Evolutionary conservation across 2,888 invertebrate genomes (phyloP).

Genomic region (Merodon equestris): DNA sequence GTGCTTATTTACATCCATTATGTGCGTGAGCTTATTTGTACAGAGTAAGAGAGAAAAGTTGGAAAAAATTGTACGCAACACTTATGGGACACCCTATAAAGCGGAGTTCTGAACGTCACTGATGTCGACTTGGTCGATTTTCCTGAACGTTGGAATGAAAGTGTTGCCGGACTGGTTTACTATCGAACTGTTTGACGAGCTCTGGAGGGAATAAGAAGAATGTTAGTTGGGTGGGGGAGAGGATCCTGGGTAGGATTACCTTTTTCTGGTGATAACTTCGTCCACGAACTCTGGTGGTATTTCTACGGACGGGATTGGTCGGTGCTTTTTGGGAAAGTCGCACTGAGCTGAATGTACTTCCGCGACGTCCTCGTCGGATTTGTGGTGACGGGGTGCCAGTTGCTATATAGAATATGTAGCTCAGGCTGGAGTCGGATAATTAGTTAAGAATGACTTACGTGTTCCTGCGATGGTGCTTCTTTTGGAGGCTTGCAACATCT

Average conservation of each 20-base stretch:
- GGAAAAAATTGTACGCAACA: not conserved
- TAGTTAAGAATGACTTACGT: conserved; percentile 72
- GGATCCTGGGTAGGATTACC: conserved; percentile 70
- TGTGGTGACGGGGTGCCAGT: conserved; percentile 78
- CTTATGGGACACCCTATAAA: conserved; percentile 52
- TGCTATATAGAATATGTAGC: conserved; percentile 71
- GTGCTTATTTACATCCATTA: conserved; percentile 53
- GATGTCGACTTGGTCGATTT: conserved; percentile 76
- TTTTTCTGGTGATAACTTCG: conserved; percentile 78
- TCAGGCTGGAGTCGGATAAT: too few species aligned
- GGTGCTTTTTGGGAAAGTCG: conserved; percentile 80
- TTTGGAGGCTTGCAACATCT: conserved; percentile 88
- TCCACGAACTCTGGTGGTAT: conserved; percentile 80
- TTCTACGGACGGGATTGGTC: conserved; percentile 80
- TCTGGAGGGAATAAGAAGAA: conserved; percentile 70
- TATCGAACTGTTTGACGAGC: conserved; percentile 77
- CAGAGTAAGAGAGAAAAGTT: conserved; percentile 15
- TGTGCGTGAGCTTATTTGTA: conserved; percentile 40
- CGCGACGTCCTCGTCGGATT: conserved; percentile 77
- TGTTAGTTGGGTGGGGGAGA: too few species aligned
- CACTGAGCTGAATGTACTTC: conserved; percentile 81
- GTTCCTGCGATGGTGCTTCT: conserved; percentile 77
- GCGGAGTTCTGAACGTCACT: conserved; percentile 68
- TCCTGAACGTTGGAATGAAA: conserved; percentile 76
- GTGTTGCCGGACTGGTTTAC: conserved; percentile 76